Conservation (phyloP, 2,888 invertebrate genomes). For the Caenorhabditis uteleia region DNA sequence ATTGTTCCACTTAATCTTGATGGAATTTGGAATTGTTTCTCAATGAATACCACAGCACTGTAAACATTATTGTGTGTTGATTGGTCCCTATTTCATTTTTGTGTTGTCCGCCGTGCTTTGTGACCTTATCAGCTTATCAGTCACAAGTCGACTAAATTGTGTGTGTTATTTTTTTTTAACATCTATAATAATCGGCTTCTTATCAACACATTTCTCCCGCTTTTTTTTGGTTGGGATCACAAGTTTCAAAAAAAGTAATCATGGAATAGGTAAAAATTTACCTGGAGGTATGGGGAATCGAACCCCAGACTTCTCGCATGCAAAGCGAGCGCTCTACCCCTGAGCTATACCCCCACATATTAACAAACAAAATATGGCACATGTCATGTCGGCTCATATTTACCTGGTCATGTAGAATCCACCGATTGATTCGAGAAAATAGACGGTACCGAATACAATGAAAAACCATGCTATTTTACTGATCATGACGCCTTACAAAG, state of each 20-base stretch:
- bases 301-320: slow-evolving; percentile 59
- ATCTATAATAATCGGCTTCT: no score
- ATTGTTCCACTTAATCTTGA: slow-evolving; percentile 64
- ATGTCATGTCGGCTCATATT: background rate
- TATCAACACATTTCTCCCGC: no score
- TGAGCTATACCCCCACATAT: slow-evolving; percentile 53
- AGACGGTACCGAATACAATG: slow-evolving; percentile 63
- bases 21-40: slow-evolving; percentile 69
- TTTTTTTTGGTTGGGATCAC: no score
- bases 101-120: background rate
- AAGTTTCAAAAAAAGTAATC: no score
- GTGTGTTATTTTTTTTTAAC: slow-evolving; percentile 20
- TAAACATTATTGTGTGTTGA: slow-evolving; percentile 27
- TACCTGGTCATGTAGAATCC: slow-evolving; percentile 69
- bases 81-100: background rate
- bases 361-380: no score
- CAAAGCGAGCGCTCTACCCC: slow-evolving; percentile 60
- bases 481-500: no score
- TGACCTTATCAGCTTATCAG: slow-evolving; percentile 5
- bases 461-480: slow-evolving; percentile 53
- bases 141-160: slow-evolving; percentile 13
- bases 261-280: no score
- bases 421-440: slow-evolving; percentile 69
- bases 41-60: slow-evolving; percentile 68
- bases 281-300: slow-evolving; percentile 55